phyloP scores from a whole-genome alignment of 2,113 vertebrate genomes.

The Rhea pennata region DNA sequence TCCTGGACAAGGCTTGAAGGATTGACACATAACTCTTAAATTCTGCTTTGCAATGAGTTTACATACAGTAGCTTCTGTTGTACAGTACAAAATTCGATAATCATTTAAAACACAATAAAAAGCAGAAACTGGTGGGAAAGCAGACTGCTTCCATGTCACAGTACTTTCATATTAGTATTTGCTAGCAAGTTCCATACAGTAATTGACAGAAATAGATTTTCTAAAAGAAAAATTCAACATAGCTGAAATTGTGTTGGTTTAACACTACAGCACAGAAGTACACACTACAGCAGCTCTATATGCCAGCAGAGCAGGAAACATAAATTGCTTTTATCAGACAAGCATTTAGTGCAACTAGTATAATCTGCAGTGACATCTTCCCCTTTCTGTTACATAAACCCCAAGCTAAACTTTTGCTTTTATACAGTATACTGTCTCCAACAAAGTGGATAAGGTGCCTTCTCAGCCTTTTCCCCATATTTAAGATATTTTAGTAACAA shows the following conservation, averaged over 20 bases:
- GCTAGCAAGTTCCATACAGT: neutral
- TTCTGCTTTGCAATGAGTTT: neutral
- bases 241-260: neutral
- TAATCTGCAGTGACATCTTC: slow-evolving; percentile 44
- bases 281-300: neutral
- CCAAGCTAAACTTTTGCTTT: slow-evolving; percentile 27
- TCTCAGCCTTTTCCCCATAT: neutral
- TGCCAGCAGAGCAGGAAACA: slow-evolving; percentile 12
- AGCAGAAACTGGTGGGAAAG: neutral
- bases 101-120: neutral
- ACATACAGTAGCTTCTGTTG: neutral
- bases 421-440: neutral
- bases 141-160: neutral
- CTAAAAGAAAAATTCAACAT: neutral
- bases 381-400: slow-evolving; percentile 26
- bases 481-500: neutral
- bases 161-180: neutral
- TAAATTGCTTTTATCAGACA: slow-evolving; percentile 49
- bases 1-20: neutral
- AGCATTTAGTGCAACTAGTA: slow-evolving; percentile 35
- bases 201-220: neutral
- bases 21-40: neutral
- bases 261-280: neutral
- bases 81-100: neutral
- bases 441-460: neutral